phyloP scores from a whole-genome alignment of 1,140 invertebrate genomes.

The Bemisia tabaci region DNA sequence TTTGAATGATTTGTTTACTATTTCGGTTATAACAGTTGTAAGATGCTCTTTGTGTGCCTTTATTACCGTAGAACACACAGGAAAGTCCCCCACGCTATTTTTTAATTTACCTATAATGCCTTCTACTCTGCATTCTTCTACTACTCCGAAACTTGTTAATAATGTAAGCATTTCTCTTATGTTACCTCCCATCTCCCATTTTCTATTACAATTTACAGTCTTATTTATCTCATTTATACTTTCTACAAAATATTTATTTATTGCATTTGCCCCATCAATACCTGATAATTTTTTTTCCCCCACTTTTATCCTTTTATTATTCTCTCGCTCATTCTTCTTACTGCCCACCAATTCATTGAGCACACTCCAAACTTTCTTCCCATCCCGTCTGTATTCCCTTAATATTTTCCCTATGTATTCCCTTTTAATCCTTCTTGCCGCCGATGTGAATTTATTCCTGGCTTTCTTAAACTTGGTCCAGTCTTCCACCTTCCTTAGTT shows the following conservation, averaged over 20 bases:
- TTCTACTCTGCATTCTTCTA: not conserved
- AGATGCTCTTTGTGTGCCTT: not conserved
- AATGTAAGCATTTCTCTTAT: not conserved
- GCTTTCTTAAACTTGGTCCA: not conserved
- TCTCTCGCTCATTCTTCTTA: not conserved
- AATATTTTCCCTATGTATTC: not conserved
- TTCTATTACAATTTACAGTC: not conserved
- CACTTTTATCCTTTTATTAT: not conserved
- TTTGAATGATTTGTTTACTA: not conserved
- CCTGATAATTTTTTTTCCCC: not conserved
- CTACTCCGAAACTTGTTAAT: not conserved
- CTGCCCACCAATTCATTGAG: not conserved
- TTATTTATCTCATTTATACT: not conserved
- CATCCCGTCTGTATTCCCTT: not conserved
- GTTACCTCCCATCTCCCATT: not conserved
- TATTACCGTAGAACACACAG: not conserved
- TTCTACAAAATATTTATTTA: not conserved
- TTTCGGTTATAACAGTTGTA: not conserved
- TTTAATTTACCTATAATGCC: not conserved
- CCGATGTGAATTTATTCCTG: not conserved
- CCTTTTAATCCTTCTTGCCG: not conserved
- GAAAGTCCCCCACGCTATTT: not conserved
- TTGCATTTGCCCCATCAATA: not conserved
- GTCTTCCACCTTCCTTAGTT: not conserved
- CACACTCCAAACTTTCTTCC: not conserved